phyloP scores from a whole-genome alignment of 2,113 vertebrate genomes.

The Puntigrus tetrazona region DNA sequence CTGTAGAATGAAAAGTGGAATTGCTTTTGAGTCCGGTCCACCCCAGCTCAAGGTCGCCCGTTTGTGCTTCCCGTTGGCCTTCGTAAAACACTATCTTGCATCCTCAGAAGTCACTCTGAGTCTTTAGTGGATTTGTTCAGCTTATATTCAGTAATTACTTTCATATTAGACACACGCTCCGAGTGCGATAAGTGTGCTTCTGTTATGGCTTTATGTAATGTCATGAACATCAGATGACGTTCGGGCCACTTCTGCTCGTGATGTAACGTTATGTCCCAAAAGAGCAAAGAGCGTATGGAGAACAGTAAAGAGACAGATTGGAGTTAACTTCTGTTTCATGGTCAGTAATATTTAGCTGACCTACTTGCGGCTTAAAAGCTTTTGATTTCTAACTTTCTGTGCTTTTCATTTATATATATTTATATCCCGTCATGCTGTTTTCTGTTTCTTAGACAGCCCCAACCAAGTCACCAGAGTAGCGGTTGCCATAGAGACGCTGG shows the following conservation, averaged over 20 bases:
- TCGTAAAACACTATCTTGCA: conserved; percentile 19
- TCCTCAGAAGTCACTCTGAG: background rate
- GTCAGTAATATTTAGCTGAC: conserved; percentile 15
- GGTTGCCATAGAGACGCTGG: conserved; percentile 86
- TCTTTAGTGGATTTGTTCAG: background rate
- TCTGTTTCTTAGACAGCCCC: conserved; percentile 79
- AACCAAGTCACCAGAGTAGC: conserved; percentile 81
- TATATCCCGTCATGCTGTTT: conserved; percentile 19
- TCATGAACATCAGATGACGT: conserved; percentile 15
- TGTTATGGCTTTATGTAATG: conserved; percentile 21
- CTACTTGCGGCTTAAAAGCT: conserved; percentile 16
- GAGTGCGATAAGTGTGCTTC: conserved; percentile 6
- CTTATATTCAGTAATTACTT: conserved; percentile 1
- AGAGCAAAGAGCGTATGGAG: background rate
- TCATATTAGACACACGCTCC: background rate
- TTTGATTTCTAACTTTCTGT: conserved; percentile 4
- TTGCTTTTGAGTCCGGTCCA: background rate
- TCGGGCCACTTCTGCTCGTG: conserved; percentile 7
- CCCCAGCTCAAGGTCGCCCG: background rate
- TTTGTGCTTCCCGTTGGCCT: background rate
- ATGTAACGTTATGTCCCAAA: conserved; percentile 21
- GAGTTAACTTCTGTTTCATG: conserved; percentile 10
- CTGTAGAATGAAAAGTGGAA: background rate
- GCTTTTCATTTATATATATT: conserved; percentile 4
- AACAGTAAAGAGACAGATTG: background rate